Evolutionary conservation across 2,888 invertebrate genomes (phyloP).

Genomic region (Apocheima hispidaria): DNA sequence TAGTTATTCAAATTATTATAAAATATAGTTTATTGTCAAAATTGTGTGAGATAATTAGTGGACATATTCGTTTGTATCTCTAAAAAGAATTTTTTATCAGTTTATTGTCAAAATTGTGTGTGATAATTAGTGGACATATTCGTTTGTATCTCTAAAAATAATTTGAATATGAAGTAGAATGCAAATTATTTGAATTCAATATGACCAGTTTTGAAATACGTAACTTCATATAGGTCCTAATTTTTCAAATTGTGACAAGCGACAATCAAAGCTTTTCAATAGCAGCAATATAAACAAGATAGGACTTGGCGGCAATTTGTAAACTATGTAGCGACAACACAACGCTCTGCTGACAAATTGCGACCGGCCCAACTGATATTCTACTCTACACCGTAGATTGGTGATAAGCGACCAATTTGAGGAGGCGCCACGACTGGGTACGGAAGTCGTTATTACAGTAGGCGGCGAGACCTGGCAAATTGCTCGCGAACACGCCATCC

Average conservation of each 20-base stretch:
- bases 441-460: constrained; percentile 86
- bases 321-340: constrained; percentile 61
- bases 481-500: constrained; percentile 83
- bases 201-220: too few species aligned
- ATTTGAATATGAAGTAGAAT: too few species aligned
- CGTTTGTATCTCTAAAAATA: too few species aligned
- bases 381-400: constrained; percentile 82
- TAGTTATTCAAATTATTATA: too few species aligned
- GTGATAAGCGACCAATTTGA: constrained; percentile 86
- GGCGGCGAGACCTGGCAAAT: constrained; percentile 83
- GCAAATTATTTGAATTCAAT: too few species aligned
- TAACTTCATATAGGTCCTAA: too few species aligned
- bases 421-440: constrained; percentile 85
- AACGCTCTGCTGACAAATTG: constrained; percentile 78
- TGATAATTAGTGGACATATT: too few species aligned
- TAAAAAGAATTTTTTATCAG: too few species aligned
- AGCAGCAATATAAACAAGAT: constrained; percentile 9
- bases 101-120: too few species aligned
- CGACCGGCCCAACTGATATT: constrained; percentile 77
- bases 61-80: too few species aligned
- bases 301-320: constrained; percentile 35
- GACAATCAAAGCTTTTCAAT: constrained; percentile 10
- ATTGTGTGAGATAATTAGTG: too few species aligned
- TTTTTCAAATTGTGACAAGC: not conserved
- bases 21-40: too few species aligned